These are phyloP conservation scores for Cyprinodon diabolis DNA, from an alignment of 2,797 vertebrate genomes.

Conservation along the genomic window DNA sequence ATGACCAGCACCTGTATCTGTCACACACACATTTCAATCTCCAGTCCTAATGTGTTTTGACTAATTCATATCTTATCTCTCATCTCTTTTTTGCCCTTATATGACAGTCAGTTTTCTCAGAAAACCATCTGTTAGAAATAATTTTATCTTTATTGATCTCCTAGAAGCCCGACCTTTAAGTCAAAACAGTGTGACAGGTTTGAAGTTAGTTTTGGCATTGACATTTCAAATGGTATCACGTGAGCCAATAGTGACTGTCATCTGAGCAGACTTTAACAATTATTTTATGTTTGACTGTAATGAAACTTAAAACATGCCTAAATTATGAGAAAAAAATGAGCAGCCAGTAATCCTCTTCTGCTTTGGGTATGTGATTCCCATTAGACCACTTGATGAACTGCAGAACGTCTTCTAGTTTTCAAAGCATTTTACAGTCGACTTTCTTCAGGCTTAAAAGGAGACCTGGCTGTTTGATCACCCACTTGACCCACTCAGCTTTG, in stretches of 20 bases:
- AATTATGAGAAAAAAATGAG: conserved; percentile 37
- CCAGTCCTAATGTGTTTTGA: conserved; percentile 21
- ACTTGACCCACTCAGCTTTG: conserved; percentile 47
- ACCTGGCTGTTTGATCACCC: conserved; percentile 58
- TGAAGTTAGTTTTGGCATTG: conserved; percentile 38
- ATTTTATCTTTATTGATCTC: conserved; percentile 43
- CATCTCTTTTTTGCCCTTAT: conserved; percentile 14
- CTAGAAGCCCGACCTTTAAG: conserved; percentile 17
- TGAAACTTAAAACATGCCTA: conserved; percentile 51
- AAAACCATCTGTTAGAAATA: conserved; percentile 12
- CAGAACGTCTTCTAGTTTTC: conserved; percentile 67
- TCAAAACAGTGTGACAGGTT: conserved; percentile 32
- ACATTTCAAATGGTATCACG: conserved; percentile 36
- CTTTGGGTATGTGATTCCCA: conserved; percentile 25
- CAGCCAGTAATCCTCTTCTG: conserved; percentile 2
- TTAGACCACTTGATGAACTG: conserved; percentile 55
- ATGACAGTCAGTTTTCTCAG: conserved; percentile 10
- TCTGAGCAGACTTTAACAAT: conserved; percentile 29
- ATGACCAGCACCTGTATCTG: no score
- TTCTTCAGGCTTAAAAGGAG: conserved; percentile 48
- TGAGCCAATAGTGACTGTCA: conserved; percentile 46
- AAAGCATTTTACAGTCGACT: conserved; percentile 58
- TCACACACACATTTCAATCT: conserved; percentile 18
- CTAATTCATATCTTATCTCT: conserved; percentile 28
- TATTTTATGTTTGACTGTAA: conserved; percentile 49